phyloP scores from a whole-genome alignment of 2,888 invertebrate species.

The Leptinotarsa haldemani region DNA sequence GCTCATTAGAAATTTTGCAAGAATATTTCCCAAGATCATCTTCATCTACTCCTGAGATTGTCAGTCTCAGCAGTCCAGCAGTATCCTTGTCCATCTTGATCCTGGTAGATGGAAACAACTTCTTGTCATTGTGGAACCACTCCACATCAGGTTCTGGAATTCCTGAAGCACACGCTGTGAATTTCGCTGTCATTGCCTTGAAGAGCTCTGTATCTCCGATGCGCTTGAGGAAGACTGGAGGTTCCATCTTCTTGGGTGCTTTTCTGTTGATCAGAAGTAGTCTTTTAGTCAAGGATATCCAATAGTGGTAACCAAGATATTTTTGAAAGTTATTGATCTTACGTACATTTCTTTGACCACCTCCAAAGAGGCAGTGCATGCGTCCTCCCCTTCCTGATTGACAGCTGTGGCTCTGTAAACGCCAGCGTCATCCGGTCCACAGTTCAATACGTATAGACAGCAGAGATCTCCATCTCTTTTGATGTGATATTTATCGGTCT shows the following conservation, averaged over 20 bases:
- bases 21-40: constrained; percentile 88
- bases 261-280: constrained; percentile 68
- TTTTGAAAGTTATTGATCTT: not conserved
- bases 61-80: constrained; percentile 84
- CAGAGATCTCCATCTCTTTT: constrained; percentile 84
- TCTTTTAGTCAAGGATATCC: too few relatives aligned
- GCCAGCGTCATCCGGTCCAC: constrained; percentile 77
- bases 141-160: constrained; percentile 89
- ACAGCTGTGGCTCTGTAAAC: constrained; percentile 81
- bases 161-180: constrained; percentile 92
- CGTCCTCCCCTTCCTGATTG: constrained; percentile 84
- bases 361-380: constrained; percentile 79
- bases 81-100: constrained; percentile 85
- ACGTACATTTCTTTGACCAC: constrained; percentile 87
- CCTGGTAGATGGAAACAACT: constrained; percentile 84
- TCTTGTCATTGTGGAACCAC: constrained; percentile 85
- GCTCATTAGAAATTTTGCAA: constrained; percentile 84
- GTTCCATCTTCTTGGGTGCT: constrained; percentile 80
- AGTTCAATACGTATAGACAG: constrained; percentile 79
- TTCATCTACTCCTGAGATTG: constrained; percentile 81
- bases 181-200: constrained; percentile 89
- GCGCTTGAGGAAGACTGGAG: constrained; percentile 89
- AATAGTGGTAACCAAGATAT: not conserved
- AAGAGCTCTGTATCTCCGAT: constrained; percentile 89
- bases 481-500: constrained; percentile 79